Conservation (phyloP, 2,888 invertebrate genomes). For the Tachina lurida region DNA sequence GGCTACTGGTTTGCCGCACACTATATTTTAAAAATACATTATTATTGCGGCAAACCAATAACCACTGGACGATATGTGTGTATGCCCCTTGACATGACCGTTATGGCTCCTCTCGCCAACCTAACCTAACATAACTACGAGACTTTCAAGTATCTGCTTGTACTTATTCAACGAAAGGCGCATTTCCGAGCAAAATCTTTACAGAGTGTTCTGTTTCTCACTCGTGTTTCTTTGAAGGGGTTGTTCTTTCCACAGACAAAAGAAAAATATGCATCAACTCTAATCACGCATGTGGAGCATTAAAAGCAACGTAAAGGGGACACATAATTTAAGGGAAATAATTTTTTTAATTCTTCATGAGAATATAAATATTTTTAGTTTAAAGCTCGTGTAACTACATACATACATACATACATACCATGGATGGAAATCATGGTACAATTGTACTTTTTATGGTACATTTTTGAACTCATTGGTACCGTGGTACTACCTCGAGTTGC, state of each 20-base stretch:
- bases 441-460: too few relatives aligned
- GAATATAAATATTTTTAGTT: background rate
- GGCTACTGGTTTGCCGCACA: too few relatives aligned
- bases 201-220: slow-evolving; percentile 19
- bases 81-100: background rate
- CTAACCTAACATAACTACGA: background rate
- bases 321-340: slow-evolving; percentile 8
- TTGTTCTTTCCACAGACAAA: slow-evolving; percentile 18
- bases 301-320: slow-evolving; percentile 6
- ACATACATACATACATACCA: too few relatives aligned
- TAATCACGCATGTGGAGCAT: background rate
- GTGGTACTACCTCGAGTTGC: too few relatives aligned
- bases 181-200: background rate
- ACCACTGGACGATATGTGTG: too few relatives aligned
- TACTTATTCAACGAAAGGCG: slow-evolving; percentile 16
- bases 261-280: background rate
- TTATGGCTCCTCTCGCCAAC: too few relatives aligned
- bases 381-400: too few relatives aligned
- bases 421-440: too few relatives aligned
- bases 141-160: background rate
- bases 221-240: slow-evolving; percentile 18
- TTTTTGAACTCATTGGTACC: too few relatives aligned
- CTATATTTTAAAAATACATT: too few relatives aligned
- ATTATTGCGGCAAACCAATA: too few relatives aligned
- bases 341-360: background rate